Percentiles rank a stretch among this genome's conserved stretches.
phyloP scores from a whole-genome alignment of 1,140 invertebrate species.

The Drosophila bipectinata region DNA sequence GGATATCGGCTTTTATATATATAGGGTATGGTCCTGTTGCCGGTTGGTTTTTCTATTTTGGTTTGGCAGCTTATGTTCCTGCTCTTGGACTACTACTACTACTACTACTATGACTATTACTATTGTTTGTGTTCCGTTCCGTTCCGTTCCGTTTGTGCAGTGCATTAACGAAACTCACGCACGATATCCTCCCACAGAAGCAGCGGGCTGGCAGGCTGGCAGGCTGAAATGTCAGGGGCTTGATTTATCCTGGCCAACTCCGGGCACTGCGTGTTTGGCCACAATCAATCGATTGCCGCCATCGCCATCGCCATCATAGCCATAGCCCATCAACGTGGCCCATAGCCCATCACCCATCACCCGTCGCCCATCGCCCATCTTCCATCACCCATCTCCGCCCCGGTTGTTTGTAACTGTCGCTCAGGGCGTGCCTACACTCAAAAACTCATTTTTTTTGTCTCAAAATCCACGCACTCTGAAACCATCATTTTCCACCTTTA shows the following conservation, averaged over 20 bases:
- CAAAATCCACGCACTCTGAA: conserved; percentile 27
- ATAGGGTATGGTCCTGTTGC: conserved; percentile 55
- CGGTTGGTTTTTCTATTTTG: conserved; percentile 33
- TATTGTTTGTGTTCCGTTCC: conserved; percentile 15
- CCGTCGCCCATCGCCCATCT: conserved; percentile 11
- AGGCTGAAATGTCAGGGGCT: conserved; percentile 70
- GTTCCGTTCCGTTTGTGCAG: conserved; percentile 51
- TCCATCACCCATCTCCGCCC: conserved; percentile 40
- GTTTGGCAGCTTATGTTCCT: conserved; percentile 7
- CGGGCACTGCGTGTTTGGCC: conserved; percentile 76
- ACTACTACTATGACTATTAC: neutral
- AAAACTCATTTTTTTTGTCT: conserved; percentile 30
- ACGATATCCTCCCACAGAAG: conserved; percentile 40
- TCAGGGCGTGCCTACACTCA: conserved; percentile 70
- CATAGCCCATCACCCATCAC: conserved; percentile 44
- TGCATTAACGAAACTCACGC: conserved; percentile 80
- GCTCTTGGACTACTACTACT: neutral
- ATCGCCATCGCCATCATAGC: conserved; percentile 45
- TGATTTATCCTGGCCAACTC: conserved; percentile 81
- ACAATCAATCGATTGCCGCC: conserved; percentile 78
- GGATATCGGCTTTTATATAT: conserved; percentile 77
- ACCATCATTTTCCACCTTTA: neutral
- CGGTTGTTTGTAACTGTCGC: conserved; percentile 77
- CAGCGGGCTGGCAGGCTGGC: conserved; percentile 1
- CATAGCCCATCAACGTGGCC: conserved; percentile 26